phyloP scores from a whole-genome alignment of 2,888 invertebrate species.

The Sarcophaga variegata region DNA sequence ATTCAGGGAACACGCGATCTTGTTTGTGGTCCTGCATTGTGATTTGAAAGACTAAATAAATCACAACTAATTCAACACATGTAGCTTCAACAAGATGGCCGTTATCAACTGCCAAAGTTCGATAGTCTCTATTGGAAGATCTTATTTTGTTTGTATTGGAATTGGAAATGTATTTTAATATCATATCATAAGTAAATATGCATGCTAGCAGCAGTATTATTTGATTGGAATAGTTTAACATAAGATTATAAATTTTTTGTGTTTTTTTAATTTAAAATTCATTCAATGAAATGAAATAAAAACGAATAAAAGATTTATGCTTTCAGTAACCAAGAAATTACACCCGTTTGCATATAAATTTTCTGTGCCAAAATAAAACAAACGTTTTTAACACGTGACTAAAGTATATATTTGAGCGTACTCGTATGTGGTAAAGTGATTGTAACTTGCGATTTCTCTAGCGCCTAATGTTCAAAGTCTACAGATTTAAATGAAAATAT shows the following conservation, averaged over 20 bases:
- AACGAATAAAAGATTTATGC: background rate
- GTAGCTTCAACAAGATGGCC: too few species aligned
- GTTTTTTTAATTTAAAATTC: background rate
- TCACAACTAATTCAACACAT: too few species aligned
- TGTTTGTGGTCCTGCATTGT: too few species aligned
- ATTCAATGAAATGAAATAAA: too few species aligned
- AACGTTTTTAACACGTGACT: background rate
- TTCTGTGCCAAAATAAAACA: background rate
- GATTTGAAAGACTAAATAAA: too few species aligned
- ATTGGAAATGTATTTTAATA: background rate
- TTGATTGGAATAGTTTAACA: background rate
- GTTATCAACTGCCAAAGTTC: too few species aligned
- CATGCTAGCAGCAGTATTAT: background rate
- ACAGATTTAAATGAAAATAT: background rate
- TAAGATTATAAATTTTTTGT: background rate
- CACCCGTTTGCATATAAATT: background rate
- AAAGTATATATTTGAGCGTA: background rate
- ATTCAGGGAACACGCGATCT: too few species aligned
- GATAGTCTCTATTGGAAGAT: too few species aligned
- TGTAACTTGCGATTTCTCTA: background rate
- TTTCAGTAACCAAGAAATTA: background rate
- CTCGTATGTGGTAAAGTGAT: background rate
- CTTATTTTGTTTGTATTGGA: too few species aligned
- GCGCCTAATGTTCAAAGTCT: background rate
- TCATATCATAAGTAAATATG: too few species aligned